Percentiles rank a stretch among this genome's conserved stretches.
These are phyloP conservation scores for Lytechinus pictus DNA, from an alignment of 35 echinoderm and acorn worm species.

Conservation along the genomic window DNA sequence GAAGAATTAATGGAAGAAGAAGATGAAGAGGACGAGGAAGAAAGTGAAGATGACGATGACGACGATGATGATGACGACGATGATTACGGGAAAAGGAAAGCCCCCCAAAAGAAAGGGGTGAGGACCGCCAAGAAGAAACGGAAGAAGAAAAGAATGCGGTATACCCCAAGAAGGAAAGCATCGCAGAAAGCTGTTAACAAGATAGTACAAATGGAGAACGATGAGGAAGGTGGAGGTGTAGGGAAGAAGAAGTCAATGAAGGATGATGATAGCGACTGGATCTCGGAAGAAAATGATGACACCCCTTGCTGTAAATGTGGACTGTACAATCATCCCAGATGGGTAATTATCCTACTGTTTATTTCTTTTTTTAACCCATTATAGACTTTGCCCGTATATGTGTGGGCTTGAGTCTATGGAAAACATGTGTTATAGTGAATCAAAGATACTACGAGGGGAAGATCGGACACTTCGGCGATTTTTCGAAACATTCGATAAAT, in stretches of 20 bases:
- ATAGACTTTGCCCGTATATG: too few relatives aligned
- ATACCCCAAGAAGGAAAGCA: slow-evolving; percentile 57
- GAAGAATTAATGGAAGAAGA: background rate
- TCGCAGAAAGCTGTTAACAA: slow-evolving; percentile 57
- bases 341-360: slow-evolving; percentile 61
- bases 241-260: slow-evolving; percentile 39
- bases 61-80: slow-evolving; percentile 36
- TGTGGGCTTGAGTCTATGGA: too few relatives aligned
- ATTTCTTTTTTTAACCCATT: background rate
- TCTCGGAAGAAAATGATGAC: slow-evolving; percentile 73
- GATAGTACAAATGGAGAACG: slow-evolving; percentile 58
- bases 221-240: slow-evolving; percentile 50
- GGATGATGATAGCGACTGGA: slow-evolving; percentile 29
- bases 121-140: slow-evolving; percentile 50
- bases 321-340: slow-evolving; percentile 87
- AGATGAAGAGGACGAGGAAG: slow-evolving; percentile 22
- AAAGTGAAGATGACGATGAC: slow-evolving; percentile 31
- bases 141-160: slow-evolving; percentile 46
- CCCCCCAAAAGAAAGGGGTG: background rate
- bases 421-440: too few relatives aligned
- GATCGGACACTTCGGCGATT: too few relatives aligned
- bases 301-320: slow-evolving; percentile 90
- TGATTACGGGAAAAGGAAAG: slow-evolving; percentile 16
- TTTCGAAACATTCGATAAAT: too few relatives aligned
- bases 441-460: too few relatives aligned